Percentiles rank a stretch among this genome's conserved stretches.
phyloP scores from a whole-genome alignment of 2,113 vertebrate genomes.

The Actenoides hombroni region DNA sequence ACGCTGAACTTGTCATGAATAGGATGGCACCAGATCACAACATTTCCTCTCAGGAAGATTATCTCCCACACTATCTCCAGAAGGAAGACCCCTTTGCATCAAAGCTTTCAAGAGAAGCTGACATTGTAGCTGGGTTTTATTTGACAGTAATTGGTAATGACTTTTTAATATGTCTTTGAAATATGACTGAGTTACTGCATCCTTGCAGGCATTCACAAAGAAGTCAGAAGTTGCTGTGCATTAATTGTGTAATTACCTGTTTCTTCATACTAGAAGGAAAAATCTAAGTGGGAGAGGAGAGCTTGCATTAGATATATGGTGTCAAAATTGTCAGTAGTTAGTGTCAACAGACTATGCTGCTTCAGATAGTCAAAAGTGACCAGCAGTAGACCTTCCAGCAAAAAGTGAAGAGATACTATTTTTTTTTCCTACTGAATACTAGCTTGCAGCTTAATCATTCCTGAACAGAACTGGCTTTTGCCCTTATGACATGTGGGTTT shows the following conservation, averaged over 20 bases:
- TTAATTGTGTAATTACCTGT: background rate
- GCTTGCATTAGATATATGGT: background rate
- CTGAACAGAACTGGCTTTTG: background rate
- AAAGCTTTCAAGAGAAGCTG: constrained; percentile 88
- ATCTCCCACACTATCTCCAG: constrained; percentile 78
- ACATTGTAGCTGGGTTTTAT: constrained; percentile 88
- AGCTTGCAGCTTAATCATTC: background rate
- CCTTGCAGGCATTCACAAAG: background rate
- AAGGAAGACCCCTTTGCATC: constrained; percentile 87
- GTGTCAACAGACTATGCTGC: background rate
- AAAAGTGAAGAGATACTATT: background rate
- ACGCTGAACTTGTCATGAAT: constrained; percentile 11
- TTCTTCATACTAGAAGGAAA: background rate
- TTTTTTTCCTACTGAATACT: background rate
- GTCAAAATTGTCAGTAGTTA: background rate
- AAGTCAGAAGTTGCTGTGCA: background rate
- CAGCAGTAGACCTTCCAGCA: background rate
- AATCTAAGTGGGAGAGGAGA: background rate
- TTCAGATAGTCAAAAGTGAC: background rate
- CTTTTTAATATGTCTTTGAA: background rate
- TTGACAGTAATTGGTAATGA: constrained; percentile 87
- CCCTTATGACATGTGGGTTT: background rate
- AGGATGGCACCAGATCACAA: constrained; percentile 76
- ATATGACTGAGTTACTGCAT: background rate
- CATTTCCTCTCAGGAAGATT: constrained; percentile 58